Evolutionary conservation across 2,113 vertebrate species (phyloP).

Genomic region (Aptenodytes patagonicus): DNA sequence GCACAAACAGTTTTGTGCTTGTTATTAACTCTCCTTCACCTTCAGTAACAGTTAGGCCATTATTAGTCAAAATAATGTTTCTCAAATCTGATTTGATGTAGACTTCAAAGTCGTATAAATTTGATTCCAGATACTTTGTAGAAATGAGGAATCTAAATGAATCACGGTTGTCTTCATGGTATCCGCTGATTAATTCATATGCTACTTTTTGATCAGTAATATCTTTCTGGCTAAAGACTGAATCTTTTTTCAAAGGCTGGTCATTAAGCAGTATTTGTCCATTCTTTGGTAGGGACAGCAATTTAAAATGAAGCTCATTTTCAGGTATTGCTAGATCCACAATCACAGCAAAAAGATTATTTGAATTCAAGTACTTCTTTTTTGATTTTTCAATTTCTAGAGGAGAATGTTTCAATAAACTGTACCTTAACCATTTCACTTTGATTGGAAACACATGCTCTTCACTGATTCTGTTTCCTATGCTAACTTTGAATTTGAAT

Average conservation of each 20-base stretch:
- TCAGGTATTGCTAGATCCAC: constrained; percentile 71
- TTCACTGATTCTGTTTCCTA: constrained; percentile 74
- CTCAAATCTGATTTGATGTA: constrained; percentile 81
- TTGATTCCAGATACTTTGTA: constrained; percentile 82
- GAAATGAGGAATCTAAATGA: constrained; percentile 83
- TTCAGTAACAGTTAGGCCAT: constrained; percentile 80
- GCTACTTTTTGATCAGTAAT: constrained; percentile 76
- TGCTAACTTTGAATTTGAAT: constrained; percentile 84
- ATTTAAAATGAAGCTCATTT: constrained; percentile 78
- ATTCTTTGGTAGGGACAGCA: constrained; percentile 80
- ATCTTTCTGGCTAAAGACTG: constrained; percentile 84
- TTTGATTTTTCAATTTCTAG: constrained; percentile 79
- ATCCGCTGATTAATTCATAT: constrained; percentile 77
- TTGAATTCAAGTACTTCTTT: constrained; percentile 74
- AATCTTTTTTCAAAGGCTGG: constrained; percentile 73
- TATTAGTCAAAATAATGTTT: constrained; percentile 80
- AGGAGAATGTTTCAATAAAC: constrained; percentile 74
- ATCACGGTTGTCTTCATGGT: constrained; percentile 76
- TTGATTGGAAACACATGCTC: constrained; percentile 79
- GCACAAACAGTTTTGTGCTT: constrained; percentile 79
- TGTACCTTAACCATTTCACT: constrained; percentile 82
- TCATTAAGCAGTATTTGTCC: constrained; percentile 81
- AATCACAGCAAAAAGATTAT: constrained; percentile 75
- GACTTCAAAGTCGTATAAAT: constrained; percentile 79
- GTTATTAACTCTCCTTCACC: constrained; percentile 88